phyloP scores from a whole-genome alignment of 2,797 vertebrate genomes.

The Falco berigora region DNA sequence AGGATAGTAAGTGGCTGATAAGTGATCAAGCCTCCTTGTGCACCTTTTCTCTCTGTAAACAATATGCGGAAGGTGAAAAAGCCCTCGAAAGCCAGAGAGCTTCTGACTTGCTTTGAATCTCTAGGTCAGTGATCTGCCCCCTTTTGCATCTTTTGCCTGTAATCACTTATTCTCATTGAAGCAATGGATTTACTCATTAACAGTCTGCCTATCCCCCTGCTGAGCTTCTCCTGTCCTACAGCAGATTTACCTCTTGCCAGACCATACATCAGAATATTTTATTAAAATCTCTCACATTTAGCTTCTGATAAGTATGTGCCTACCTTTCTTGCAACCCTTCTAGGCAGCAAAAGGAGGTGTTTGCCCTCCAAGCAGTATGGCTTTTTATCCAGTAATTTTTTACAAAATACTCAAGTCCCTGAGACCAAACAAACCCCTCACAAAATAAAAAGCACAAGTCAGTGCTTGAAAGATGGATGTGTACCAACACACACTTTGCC shows the following conservation, averaged over 20 bases:
- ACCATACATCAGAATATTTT: not conserved
- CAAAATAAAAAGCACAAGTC: not conserved
- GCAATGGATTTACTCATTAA: constrained; percentile 28
- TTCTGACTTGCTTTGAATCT: not conserved
- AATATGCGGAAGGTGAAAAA: not conserved
- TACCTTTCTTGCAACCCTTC: not conserved
- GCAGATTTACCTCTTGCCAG: not conserved
- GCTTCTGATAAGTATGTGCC: not conserved
- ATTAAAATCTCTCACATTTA: not conserved
- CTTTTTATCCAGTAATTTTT: not conserved
- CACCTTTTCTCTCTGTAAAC: not conserved
- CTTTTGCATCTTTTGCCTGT: not conserved
- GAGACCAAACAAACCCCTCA: not conserved
- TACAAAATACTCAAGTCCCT: not conserved
- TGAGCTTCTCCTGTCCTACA: not conserved
- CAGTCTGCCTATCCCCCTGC: not conserved
- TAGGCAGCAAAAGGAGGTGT: not conserved
- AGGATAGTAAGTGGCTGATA: not conserved
- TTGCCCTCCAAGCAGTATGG: not conserved
- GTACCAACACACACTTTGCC: not conserved
- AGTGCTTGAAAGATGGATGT: not conserved
- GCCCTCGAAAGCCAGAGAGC: not conserved
- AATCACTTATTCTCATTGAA: constrained; percentile 19
- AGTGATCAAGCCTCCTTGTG: not conserved
- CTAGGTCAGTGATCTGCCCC: not conserved